Evolutionary conservation across 2,888 invertebrate species (phyloP).

Genomic region (Plebejus argus): DNA sequence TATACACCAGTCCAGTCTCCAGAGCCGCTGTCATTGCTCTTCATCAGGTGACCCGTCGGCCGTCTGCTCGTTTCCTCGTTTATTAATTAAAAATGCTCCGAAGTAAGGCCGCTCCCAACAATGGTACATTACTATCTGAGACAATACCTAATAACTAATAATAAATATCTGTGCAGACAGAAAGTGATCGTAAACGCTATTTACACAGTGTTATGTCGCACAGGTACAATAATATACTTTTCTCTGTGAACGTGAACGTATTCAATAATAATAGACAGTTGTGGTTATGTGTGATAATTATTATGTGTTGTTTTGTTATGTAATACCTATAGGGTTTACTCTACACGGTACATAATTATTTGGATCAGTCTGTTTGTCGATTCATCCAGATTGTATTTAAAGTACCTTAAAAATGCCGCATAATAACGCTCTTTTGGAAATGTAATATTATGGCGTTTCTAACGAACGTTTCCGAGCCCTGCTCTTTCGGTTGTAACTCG

Average conservation of each 20-base stretch:
- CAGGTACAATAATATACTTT: neutral
- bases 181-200: neutral
- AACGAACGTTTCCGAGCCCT: too few relatives aligned
- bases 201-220: neutral
- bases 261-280: slow-evolving; percentile 9
- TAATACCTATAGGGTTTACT: neutral
- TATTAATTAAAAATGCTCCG: too few relatives aligned
- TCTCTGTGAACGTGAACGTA: neutral
- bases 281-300: neutral
- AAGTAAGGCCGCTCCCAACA: neutral
- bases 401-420: too few relatives aligned
- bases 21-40: neutral
- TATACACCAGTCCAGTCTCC: too few relatives aligned
- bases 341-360: neutral
- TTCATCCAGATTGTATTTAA: neutral
- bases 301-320: neutral
- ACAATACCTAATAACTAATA: neutral
- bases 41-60: neutral
- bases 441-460: too few relatives aligned
- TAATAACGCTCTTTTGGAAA: too few relatives aligned
- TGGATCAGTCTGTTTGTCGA: neutral
- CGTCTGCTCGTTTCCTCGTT: too few relatives aligned
- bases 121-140: neutral
- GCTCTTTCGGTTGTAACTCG: too few relatives aligned
- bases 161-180: neutral